Base-by-base conservation (phyloP, 2,888 invertebrate genomes). In the Halictus ligatus region DNA sequence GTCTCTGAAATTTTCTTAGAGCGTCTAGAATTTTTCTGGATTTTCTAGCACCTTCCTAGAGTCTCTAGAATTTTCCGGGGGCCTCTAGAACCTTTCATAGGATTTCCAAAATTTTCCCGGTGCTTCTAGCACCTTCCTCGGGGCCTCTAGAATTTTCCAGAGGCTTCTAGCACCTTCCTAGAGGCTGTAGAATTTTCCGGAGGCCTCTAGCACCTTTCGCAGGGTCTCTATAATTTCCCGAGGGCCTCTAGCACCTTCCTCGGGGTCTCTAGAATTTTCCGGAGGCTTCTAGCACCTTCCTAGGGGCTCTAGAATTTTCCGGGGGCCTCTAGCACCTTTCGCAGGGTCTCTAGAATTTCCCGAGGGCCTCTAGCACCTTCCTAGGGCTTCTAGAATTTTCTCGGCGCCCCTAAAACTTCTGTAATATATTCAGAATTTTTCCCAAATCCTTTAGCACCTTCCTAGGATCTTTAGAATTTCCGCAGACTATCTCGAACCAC, bases 261-360 rank as follows among this genome's bases (percentile, higher is more conserved):
- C 21, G 0, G 0, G 2, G 21, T 2, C 7, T 21, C 2, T 7
- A 54, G 21, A 54, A 54, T 8, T n/a, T n/a, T 10, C 1, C 4
- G 2, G 10, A 2, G 54, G n/a, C 7, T 0, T 54, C 10, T n/a
- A n/a, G 8, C 8, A n/a, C 10, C 3, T 12, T n/a, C n/a, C 21
- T 54, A 8, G 0, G 0, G 3, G 1, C 10, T n/a, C 3, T 10
- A n/a, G 10, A 3, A n/a, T 0, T 10, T n/a, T n/a, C 3, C 15
- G 5, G 15, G 12, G 2, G 2, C 0, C 8, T n/a, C 8, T n/a
- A 21, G 54, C 8, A n/a, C 3, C 3, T n/a, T n/a, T 21, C 21
- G 0, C 10, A 54, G 0, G 0, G 21, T 21, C 21, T 54, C 10
- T 21, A n/a, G 3, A 18, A 50, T 18, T 50, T 50, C 1, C 18